phyloP scores from a whole-genome alignment of 2,113 vertebrate genomes.

The Protobothrops flavoviridis region DNA sequence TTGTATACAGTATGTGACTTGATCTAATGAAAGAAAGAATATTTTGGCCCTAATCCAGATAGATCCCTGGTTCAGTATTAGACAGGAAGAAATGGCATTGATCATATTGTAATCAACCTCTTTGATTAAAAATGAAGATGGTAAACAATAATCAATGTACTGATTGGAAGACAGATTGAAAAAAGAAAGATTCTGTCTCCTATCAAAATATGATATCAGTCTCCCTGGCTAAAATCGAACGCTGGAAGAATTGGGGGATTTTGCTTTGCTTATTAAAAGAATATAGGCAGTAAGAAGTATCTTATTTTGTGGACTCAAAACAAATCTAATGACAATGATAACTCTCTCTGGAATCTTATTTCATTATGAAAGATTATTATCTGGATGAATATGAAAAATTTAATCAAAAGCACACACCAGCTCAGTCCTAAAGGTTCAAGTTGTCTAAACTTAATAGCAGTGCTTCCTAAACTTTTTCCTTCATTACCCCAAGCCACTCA shows the following conservation, averaged over 20 bases:
- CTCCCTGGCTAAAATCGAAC: slow-evolving; percentile 31
- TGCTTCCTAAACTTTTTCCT: background rate
- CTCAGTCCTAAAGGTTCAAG: background rate
- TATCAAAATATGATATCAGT: slow-evolving; percentile 39
- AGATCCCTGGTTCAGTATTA: slow-evolving; percentile 49
- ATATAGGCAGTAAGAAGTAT: background rate
- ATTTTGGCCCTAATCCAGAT: slow-evolving; percentile 39
- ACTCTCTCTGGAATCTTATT: slow-evolving; percentile 14
- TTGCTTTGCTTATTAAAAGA: slow-evolving; percentile 11
- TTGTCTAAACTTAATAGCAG: slow-evolving; percentile 9
- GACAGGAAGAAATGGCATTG: slow-evolving; percentile 47
- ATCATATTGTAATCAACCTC: background rate
- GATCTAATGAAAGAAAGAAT: slow-evolving; percentile 36
- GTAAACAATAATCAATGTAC: background rate
- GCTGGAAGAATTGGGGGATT: slow-evolving; percentile 29
- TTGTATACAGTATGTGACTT: slow-evolving; percentile 16
- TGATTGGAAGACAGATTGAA: background rate
- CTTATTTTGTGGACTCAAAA: slow-evolving; percentile 28
- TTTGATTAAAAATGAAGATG: background rate
- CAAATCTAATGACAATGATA: slow-evolving; percentile 27
- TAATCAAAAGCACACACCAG: background rate
- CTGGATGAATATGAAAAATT: background rate
- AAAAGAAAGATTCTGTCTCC: slow-evolving; percentile 11
- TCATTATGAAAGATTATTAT: slow-evolving; percentile 30
- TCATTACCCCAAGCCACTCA: background rate